A percentile compares a stretch with the other conserved stretches of the same genome.
phyloP scores from a whole-genome alignment of 2,888 invertebrate genomes.

The Petrolisthes manimaculis region DNA sequence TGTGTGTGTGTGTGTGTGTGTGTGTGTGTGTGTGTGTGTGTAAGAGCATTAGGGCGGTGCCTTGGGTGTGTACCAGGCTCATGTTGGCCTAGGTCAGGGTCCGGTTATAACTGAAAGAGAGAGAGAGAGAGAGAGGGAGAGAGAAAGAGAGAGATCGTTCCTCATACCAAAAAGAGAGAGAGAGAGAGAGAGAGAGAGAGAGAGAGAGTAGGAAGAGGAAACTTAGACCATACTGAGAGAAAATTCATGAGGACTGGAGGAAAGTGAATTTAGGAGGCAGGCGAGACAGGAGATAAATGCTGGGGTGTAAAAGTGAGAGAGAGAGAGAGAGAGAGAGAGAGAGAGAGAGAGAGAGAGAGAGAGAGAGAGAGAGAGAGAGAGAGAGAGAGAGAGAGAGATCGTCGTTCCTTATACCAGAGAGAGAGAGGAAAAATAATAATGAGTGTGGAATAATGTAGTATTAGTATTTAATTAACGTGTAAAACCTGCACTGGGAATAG shows the following conservation, averaged over 20 bases:
- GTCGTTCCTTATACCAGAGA: neutral
- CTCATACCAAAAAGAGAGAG: neutral
- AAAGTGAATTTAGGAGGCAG: neutral
- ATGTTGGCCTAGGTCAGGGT: no score
- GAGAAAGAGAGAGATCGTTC: neutral
- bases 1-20: neutral
- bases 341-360: neutral
- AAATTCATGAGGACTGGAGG: neutral
- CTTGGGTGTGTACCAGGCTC: no score
- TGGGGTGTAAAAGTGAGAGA: neutral
- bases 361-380: slow-evolving; percentile 8
- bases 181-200: neutral
- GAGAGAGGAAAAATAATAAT: neutral
- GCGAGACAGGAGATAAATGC: slow-evolving; percentile 8
- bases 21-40: neutral
- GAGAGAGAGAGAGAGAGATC: neutral
- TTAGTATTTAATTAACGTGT: neutral
- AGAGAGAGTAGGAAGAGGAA: slow-evolving; percentile 3
- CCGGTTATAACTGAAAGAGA: no score
- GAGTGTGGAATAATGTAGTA: neutral
- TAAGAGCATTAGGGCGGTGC: no score
- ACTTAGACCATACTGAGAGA: neutral
- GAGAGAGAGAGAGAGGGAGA: neutral
- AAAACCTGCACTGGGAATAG: neutral
- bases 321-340: slow-evolving; percentile 10